Evolutionary conservation across 2,888 invertebrate genomes (phyloP).

Genomic region (Germaria angustata): DNA sequence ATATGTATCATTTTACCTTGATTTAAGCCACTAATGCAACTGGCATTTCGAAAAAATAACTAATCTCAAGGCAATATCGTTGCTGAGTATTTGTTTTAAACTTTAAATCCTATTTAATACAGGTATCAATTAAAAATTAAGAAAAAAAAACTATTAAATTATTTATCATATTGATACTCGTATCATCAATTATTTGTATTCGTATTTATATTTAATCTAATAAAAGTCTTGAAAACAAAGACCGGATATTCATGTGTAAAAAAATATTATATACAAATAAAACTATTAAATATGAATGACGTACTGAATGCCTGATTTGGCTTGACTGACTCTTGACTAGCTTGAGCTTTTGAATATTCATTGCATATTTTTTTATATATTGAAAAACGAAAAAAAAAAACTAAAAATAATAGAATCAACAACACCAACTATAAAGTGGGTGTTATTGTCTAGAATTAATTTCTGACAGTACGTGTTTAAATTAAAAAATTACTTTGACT

Average conservation of each 20-base stretch:
- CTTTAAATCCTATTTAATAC: not conserved
- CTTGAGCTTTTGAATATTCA: slow-evolving; percentile 51
- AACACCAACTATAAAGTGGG: slow-evolving; percentile 50
- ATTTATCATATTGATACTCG: not conserved
- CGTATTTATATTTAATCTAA: slow-evolving; percentile 12
- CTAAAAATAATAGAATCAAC: slow-evolving; percentile 26
- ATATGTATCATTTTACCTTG: no score
- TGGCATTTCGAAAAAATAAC: not conserved
- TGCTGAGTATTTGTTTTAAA: not conserved
- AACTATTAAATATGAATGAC: slow-evolving; percentile 7
- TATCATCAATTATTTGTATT: slow-evolving; percentile 5
- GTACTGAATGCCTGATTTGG: slow-evolving; percentile 8
- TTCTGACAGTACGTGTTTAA: slow-evolving; percentile 60
- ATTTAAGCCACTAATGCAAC: no score
- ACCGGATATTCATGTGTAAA: slow-evolving; percentile 38
- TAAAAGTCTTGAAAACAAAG: slow-evolving; percentile 45
- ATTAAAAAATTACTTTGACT: slow-evolving; percentile 47
- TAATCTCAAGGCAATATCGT: not conserved
- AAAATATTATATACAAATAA: no score
- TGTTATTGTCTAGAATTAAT: slow-evolving; percentile 62
- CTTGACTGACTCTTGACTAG: slow-evolving; percentile 12
- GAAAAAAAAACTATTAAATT: not conserved
- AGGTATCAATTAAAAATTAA: not conserved
- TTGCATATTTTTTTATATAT: slow-evolving; percentile 7
- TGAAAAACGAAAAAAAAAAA: slow-evolving; percentile 1